These are phyloP conservation scores for Myotis myotis DNA, from an alignment of 2,797 vertebrate genomes.

Conservation along the genomic window DNA sequence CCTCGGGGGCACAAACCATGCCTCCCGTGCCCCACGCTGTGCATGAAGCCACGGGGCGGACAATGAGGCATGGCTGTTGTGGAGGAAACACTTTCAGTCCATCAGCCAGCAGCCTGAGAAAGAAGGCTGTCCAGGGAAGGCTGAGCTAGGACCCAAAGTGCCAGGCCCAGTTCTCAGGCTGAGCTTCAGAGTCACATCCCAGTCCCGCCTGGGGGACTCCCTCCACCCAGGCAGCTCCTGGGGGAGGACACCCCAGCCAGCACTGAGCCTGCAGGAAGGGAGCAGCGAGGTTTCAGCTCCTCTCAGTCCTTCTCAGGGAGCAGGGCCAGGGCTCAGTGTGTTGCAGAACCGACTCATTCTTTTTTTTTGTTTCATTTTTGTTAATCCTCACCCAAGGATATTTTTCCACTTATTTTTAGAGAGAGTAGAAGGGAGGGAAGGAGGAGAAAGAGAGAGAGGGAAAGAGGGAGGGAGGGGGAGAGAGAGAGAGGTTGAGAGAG, in stretches of 20 bases:
- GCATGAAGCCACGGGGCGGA: neutral
- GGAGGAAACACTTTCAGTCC: neutral
- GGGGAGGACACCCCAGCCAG: neutral
- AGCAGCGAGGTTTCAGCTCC: neutral
- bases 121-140: neutral
- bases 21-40: neutral
- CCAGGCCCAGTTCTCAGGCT: neutral
- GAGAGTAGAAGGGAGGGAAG: too few relatives aligned
- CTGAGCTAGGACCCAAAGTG: neutral
- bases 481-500: too few relatives aligned
- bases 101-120: neutral
- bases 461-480: too few relatives aligned
- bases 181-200: neutral
- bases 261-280: neutral
- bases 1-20: neutral
- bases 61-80: accelerated
- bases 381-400: too few relatives aligned
- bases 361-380: too few relatives aligned
- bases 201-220: neutral
- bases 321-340: neutral
- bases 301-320: neutral
- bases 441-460: too few relatives aligned
- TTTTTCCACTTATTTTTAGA: too few relatives aligned
- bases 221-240: neutral
- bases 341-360: too few relatives aligned